Conservation (phyloP, 2,888 invertebrate genomes). For the Smittia aterrima region DNA sequence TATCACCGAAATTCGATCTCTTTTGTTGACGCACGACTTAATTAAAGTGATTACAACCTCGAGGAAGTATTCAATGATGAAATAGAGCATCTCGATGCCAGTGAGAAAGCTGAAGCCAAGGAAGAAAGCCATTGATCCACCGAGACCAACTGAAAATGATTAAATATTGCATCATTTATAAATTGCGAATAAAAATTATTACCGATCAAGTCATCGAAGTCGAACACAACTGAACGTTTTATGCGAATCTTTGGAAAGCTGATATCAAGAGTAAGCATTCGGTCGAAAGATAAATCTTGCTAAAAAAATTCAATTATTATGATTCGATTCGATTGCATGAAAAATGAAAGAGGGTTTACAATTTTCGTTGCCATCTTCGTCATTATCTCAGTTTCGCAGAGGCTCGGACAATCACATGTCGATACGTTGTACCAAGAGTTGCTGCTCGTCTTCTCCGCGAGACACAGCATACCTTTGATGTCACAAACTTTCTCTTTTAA, state of each 20-base stretch:
- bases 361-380: conserved; percentile 8
- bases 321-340: background rate
- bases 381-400: conserved; percentile 19
- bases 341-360: background rate
- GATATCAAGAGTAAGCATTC: conserved; percentile 20
- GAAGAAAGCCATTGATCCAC: conserved; percentile 52
- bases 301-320: background rate
- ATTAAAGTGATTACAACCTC: conserved; percentile 13
- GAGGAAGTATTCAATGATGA: background rate
- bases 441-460: too few species aligned
- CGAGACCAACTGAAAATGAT: conserved; percentile 49
- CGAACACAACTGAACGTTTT: conserved; percentile 34
- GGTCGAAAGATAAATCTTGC: conserved; percentile 22
- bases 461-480: background rate
- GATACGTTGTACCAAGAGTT: conserved; percentile 20
- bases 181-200: background rate
- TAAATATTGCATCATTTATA: background rate
- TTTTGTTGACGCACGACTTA: background rate
- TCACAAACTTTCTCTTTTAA: background rate
- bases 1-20: background rate
- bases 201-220: conserved; percentile 42
- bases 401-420: conserved; percentile 8
- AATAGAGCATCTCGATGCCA: conserved; percentile 44
- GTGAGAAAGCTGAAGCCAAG: conserved; percentile 52
- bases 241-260: conserved; percentile 35